Evolutionary conservation across 2,888 invertebrate species (phyloP).

Genomic region (Electrophaes corylata): DNA sequence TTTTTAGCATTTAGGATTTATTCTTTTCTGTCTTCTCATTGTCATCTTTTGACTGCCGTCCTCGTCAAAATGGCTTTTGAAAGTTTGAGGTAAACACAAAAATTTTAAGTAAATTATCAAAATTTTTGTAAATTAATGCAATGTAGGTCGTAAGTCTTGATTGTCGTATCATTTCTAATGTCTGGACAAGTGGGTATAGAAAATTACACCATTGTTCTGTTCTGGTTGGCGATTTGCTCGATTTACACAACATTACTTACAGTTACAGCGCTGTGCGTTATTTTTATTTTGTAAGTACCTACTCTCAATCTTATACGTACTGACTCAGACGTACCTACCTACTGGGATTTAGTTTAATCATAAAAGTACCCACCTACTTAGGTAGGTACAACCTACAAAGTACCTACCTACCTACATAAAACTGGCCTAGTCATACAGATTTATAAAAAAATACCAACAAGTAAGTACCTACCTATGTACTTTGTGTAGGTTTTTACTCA

Average conservation of each 20-base stretch:
- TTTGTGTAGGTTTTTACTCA: too few species aligned
- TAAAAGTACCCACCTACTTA: too few species aligned
- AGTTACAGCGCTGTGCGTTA: slow-evolving; percentile 59
- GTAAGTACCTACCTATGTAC: too few species aligned
- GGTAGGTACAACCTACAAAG: too few species aligned
- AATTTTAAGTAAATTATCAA: slow-evolving; percentile 23
- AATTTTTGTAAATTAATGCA: slow-evolving; percentile 32
- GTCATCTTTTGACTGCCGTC: background rate
- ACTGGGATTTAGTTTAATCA: too few species aligned
- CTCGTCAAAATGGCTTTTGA: slow-evolving; percentile 23
- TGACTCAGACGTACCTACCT: too few species aligned
- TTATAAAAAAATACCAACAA: too few species aligned
- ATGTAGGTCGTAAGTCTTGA: slow-evolving; percentile 35
- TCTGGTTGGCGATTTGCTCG: slow-evolving; percentile 65
- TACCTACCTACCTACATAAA: too few species aligned
- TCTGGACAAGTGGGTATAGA: slow-evolving; percentile 56
- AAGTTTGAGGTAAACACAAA: slow-evolving; percentile 24
- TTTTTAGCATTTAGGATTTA: background rate
- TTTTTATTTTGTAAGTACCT: slow-evolving; percentile 62
- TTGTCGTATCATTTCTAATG: slow-evolving; percentile 47
- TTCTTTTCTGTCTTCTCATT: slow-evolving; percentile 1
- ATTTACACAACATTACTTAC: slow-evolving; percentile 61
- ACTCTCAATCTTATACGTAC: too few species aligned
- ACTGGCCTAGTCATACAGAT: too few species aligned
- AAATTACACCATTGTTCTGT: slow-evolving; percentile 53